Base-by-base conservation (phyloP, 2,797 vertebrate genomes). In the Chelidonichthys spinosus region DNA sequence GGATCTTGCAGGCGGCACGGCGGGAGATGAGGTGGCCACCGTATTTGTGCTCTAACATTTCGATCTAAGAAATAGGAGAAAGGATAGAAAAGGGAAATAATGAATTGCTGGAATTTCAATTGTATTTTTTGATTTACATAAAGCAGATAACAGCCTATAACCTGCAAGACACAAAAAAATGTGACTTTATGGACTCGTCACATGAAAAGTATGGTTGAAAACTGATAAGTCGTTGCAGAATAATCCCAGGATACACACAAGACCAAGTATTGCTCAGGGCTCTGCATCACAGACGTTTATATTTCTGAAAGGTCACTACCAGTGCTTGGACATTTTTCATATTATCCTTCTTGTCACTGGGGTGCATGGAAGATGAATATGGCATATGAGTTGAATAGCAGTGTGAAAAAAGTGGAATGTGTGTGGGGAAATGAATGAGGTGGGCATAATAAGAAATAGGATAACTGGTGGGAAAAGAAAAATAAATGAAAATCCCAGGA, bases 1-100 rank as follows among this genome's bases (percentile, higher is more conserved):
- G 98, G 91, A 99, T 99, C 89, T 98, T 99, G 94, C 97, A 98
- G 78, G 98, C 98, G 25, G 98, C 98, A 50, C 97, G 95, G 65
- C 98, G 97, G 62, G 98, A 98, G 81, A 97, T 98, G 84, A 98
- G 93, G 88, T 99, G 98, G 75, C 98, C 98, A 0, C 98, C 98
- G 76, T 99, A 99, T 80, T 99, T 99, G 94, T 98, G 97, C 92
- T 99, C 98, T 97, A 99, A 93, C 98, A 99, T 99, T 97, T 99
- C 98, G 92, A 99, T 98, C 98, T 99, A 10, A 95, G 13, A 75
- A 82, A 25, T 25, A 78, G n/a, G 32, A 84, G 14, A 62, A 50
- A 44, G 74, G 17, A 81, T 13, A 87, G 18, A 85, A 49, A 84
- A 36, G 13, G 6, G 8, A 63, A 62, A 58, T 11, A 49, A 44